Evolutionary conservation across 2,113 vertebrate species (phyloP).

Genomic region (Gnathonemus echidnorhynchus): DNA sequence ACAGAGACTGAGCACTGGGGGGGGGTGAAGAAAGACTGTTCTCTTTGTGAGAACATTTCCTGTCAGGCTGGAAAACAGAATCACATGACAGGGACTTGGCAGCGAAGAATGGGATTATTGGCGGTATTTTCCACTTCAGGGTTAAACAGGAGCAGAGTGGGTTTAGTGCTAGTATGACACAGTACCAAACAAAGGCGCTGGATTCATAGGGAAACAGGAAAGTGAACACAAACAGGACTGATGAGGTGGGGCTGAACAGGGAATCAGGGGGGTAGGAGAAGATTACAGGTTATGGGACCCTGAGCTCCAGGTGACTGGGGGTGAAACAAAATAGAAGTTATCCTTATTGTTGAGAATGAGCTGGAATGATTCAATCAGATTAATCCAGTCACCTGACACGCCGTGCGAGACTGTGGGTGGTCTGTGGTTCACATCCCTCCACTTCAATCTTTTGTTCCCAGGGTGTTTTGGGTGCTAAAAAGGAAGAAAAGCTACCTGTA

Average conservation of each 20-base stretch:
- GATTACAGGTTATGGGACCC: background rate
- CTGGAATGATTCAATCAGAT: background rate
- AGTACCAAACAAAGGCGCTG: background rate
- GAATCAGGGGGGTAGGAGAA: background rate
- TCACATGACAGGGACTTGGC: background rate
- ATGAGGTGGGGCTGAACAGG: background rate
- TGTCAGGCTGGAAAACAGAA: background rate
- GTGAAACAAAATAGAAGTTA: background rate
- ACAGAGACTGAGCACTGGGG: background rate
- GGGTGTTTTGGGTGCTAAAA: background rate
- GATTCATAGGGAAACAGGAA: background rate
- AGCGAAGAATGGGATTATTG: background rate
- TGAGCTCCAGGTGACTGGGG: background rate
- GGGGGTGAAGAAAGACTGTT: background rate
- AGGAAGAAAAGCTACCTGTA: background rate
- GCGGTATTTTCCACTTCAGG: background rate
- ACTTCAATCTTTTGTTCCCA: background rate
- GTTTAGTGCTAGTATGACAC: background rate
- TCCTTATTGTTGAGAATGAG: background rate
- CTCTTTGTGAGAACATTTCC: background rate
- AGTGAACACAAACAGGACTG: background rate
- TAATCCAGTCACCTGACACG: background rate
- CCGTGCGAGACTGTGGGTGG: background rate
- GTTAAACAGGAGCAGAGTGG: background rate
- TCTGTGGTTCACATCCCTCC: background rate